Evolutionary conservation across 2,797 vertebrate genomes (phyloP).

Genomic region (Pipistrellus nathusii): DNA sequence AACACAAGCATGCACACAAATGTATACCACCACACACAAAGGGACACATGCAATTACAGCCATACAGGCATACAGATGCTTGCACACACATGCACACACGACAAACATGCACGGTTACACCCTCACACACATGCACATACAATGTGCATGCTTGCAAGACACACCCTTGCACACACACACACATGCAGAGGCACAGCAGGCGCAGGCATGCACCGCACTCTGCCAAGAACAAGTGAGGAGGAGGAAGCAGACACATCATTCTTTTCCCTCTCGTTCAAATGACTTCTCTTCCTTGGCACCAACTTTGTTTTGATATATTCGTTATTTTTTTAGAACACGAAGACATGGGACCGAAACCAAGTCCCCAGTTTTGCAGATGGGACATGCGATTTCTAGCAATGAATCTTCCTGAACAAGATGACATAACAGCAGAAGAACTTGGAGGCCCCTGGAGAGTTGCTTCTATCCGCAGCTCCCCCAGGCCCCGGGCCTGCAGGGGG

Average conservation of each 20-base stretch:
- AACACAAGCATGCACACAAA: not conserved
- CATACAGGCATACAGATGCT: not conserved
- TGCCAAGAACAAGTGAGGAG: constrained; percentile 31
- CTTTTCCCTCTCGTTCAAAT: not conserved
- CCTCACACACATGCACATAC: not conserved
- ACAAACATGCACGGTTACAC: not conserved
- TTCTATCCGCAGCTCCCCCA: rapidly evolving
- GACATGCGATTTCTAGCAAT: constrained; percentile 17
- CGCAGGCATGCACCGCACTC: not conserved
- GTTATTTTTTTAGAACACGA: constrained; percentile 55
- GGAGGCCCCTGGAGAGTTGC: not conserved
- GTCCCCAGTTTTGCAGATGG: not conserved
- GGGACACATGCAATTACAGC: not conserved
- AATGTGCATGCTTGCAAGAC: no score
- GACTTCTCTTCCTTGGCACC: constrained; percentile 52
- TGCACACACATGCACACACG: not conserved
- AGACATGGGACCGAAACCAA: constrained; percentile 56
- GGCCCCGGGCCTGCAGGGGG: rapidly evolving
- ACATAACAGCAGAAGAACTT: not conserved
- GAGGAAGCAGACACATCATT: not conserved
- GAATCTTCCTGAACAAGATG: not conserved
- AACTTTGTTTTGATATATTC: constrained; percentile 58
- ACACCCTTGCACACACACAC: not conserved
- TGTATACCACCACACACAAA: not conserved
- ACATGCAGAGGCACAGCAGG: not conserved